Conservation (phyloP, 64 coral and sea anemone species). For the Pocillopora verrucosa region DNA sequence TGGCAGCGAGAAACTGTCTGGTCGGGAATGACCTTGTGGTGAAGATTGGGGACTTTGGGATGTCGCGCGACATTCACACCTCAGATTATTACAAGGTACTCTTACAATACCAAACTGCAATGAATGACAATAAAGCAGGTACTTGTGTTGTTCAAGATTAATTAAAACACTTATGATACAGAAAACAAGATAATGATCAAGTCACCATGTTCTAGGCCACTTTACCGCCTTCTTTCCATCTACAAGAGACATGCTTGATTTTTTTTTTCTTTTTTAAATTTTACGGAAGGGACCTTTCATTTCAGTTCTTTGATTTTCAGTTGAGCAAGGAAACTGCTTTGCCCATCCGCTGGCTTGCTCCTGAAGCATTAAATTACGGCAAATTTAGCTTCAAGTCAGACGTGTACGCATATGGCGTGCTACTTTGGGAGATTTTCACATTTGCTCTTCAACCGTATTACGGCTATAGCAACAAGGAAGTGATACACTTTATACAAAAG, state of each 20-base stretch:
- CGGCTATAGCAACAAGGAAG: constrained; percentile 92
- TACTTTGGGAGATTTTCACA: constrained; percentile 94
- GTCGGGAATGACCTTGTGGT: constrained; percentile 68
- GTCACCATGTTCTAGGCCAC: no score
- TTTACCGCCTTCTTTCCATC: no score
- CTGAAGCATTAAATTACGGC: constrained; percentile 88
- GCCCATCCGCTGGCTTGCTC: constrained; percentile 86
- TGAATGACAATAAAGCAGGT: not conserved
- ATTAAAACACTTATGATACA: not conserved
- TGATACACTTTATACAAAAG: constrained; percentile 83
- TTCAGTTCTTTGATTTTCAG: constrained; percentile 5
- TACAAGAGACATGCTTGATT: no score
- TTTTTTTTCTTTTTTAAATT: no score
- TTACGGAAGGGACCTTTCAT: no score
- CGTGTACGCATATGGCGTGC: constrained; percentile 91
- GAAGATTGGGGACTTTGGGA: constrained; percentile 94
- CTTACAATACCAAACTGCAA: not conserved
- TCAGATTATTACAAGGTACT: constrained; percentile 95
- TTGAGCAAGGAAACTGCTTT: constrained; percentile 79
- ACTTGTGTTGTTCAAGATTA: no score
- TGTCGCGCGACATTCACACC: constrained; percentile 85
- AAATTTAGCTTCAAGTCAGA: constrained; percentile 90
- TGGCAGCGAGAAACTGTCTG: constrained; percentile 91
- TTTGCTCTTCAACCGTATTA: constrained; percentile 95
- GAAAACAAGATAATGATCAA: no score